phyloP scores from a whole-genome alignment of 1,140 invertebrate genomes.

The Drosophila nigromelanica region DNA sequence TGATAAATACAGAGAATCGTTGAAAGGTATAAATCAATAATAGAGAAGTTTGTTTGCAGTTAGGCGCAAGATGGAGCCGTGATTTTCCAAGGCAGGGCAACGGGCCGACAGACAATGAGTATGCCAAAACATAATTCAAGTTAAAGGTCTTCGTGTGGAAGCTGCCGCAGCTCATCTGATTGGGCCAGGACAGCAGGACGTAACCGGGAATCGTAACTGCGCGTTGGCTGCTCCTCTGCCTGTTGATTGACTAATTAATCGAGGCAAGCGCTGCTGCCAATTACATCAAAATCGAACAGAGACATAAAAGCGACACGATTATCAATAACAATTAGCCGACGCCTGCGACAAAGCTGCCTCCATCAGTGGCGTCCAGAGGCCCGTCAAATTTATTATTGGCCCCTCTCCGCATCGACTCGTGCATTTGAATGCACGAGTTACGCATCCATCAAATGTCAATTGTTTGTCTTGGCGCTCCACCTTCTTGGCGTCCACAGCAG shows the following conservation, averaged over 20 bases:
- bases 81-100: conserved; percentile 45
- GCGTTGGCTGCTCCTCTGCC: conserved; percentile 28
- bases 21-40: conserved; percentile 84
- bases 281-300: conserved; percentile 36
- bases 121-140: conserved; percentile 78
- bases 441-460: conserved; percentile 82
- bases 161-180: conserved; percentile 65
- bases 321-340: conserved; percentile 80
- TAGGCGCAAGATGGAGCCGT: conserved; percentile 66
- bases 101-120: conserved; percentile 74
- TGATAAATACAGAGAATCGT: conserved; percentile 84
- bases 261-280: conserved; percentile 18
- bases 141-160: conserved; percentile 69
- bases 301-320: conserved; percentile 58
- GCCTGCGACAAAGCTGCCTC: conserved; percentile 49
- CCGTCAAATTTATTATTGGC: conserved; percentile 63
- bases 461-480: conserved; percentile 79
- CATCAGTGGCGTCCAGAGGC: conserved; percentile 25
- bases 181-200: conserved; percentile 24
- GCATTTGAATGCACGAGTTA: conserved; percentile 80
- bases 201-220: not conserved
- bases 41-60: conserved; percentile 82
- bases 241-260: conserved; percentile 78
- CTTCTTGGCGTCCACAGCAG: conserved; percentile 43
- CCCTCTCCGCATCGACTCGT: not conserved